Evolutionary conservation across 2,888 invertebrate species (phyloP).

Genomic region (Acanthacorydalis orientalis): DNA sequence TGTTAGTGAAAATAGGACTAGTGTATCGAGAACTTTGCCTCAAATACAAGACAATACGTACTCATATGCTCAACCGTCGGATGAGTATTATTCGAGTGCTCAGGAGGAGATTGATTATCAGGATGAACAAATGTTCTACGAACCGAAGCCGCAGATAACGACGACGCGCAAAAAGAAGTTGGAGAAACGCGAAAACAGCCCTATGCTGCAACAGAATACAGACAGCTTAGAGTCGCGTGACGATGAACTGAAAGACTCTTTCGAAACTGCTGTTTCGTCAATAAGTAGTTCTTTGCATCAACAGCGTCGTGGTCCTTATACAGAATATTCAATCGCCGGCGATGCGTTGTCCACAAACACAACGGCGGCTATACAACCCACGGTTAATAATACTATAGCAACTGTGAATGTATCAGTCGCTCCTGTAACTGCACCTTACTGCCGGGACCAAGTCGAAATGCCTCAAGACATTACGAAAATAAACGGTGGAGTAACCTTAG

Average conservation of each 20-base stretch:
- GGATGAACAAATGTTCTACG: constrained; percentile 11
- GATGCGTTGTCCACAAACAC: constrained; percentile 13
- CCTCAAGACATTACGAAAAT: constrained; percentile 19
- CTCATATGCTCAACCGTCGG: constrained; percentile 16
- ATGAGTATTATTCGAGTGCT: constrained; percentile 18
- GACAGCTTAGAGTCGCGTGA: constrained; percentile 36
- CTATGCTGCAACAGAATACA: constrained; percentile 28
- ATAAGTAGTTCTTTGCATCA: constrained; percentile 23
- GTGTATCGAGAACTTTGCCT: constrained; percentile 3
- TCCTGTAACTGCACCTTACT: constrained; percentile 15
- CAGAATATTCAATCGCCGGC: constrained; percentile 17
- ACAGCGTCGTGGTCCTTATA: constrained; percentile 21
- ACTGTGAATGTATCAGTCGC: constrained; percentile 13
- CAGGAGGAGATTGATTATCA: constrained; percentile 14
- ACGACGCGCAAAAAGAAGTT: constrained; percentile 18
- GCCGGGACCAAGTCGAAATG: constrained; percentile 19
- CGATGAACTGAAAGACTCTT: constrained; percentile 35
- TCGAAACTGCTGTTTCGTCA: constrained; percentile 34
- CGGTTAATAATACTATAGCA: constrained; percentile 9
- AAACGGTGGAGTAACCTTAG: constrained; percentile 7
- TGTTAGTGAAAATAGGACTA: constrained; percentile 8
- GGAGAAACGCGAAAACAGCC: constrained; percentile 20
- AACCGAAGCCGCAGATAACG: constrained; percentile 11
- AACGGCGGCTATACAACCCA: constrained; percentile 11
- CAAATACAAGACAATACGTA: constrained; percentile 12